Conservation (phyloP, 1,140 invertebrate genomes). For the Calliphora vicina region DNA sequence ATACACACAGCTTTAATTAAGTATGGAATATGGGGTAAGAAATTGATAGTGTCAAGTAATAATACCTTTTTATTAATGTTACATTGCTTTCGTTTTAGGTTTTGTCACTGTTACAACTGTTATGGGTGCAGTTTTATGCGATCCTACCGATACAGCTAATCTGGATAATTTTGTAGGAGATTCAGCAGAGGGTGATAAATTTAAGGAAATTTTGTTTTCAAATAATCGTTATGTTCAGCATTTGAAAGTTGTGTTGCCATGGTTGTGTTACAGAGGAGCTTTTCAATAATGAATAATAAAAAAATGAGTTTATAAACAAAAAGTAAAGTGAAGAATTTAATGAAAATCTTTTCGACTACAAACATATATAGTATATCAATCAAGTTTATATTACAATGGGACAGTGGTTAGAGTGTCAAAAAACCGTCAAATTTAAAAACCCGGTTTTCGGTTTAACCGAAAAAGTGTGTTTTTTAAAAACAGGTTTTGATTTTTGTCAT, state of each 20-base stretch:
- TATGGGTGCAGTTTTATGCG: constrained; percentile 40
- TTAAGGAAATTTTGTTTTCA: constrained; percentile 45
- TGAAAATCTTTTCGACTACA: too few relatives aligned
- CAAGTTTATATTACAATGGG: too few relatives aligned
- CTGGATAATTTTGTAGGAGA: constrained; percentile 44
- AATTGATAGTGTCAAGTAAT: neutral
- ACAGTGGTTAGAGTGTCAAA: too few relatives aligned
- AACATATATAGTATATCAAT: too few relatives aligned
- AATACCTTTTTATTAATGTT: neutral
- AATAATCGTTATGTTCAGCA: constrained; percentile 40
- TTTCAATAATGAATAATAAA: neutral
- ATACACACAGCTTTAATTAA: constrained; percentile 48
- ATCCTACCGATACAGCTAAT: constrained; percentile 42
- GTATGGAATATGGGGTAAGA: constrained; percentile 43
- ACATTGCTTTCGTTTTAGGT: neutral
- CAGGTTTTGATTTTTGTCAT: too few relatives aligned
- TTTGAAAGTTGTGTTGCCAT: neutral
- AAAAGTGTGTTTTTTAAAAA: too few relatives aligned
- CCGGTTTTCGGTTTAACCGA: too few relatives aligned
- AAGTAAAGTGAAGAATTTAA: too few relatives aligned
- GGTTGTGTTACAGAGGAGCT: constrained; percentile 32
- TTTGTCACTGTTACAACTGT: neutral
- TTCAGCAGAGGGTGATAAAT: constrained; percentile 39
- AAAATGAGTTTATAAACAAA: neutral
- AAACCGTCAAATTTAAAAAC: too few relatives aligned